phyloP scores from a whole-genome alignment of 2,888 invertebrate genomes.

The Antheraea yamamai region DNA sequence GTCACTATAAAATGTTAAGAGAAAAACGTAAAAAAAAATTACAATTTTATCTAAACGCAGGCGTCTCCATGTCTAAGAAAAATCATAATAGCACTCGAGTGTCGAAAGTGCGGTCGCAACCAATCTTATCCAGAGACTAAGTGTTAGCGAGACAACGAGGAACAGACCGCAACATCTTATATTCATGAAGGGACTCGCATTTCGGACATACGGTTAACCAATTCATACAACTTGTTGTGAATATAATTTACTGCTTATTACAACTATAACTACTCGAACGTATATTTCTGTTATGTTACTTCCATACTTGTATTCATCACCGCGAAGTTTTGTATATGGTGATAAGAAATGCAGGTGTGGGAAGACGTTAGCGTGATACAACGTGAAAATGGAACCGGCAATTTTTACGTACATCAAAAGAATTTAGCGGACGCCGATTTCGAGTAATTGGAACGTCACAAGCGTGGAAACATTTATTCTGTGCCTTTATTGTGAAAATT shows the following conservation, averaged over 20 bases:
- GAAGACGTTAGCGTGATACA: too few relatives aligned
- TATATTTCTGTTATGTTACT: neutral
- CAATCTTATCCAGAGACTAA: conserved; percentile 59
- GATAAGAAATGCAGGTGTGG: too few relatives aligned
- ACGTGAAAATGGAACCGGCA: too few relatives aligned
- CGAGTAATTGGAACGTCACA: too few relatives aligned
- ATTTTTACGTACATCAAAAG: too few relatives aligned
- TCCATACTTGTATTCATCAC: too few relatives aligned
- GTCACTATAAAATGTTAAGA: neutral
- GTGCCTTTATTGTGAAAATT: too few relatives aligned
- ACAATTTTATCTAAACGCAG: conserved; percentile 23
- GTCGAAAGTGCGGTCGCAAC: conserved; percentile 44
- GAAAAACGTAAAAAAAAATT: neutral
- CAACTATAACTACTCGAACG: neutral
- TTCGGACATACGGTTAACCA: neutral
- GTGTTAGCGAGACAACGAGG: conserved; percentile 48
- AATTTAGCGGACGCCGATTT: too few relatives aligned
- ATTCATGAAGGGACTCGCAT: conserved; percentile 59
- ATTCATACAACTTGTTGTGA: neutral
- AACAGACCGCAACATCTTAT: conserved; percentile 63
- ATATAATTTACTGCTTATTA: neutral
- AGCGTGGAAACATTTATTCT: too few relatives aligned
- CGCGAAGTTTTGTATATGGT: too few relatives aligned
- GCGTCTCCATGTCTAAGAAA: conserved; percentile 23
- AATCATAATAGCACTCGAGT: conserved; percentile 53